Percentiles rank a stretch among this genome's conserved stretches.
These are phyloP conservation scores for Haemorhous mexicanus DNA, from an alignment of 2,113 vertebrate genomes.

Conservation along the genomic window DNA sequence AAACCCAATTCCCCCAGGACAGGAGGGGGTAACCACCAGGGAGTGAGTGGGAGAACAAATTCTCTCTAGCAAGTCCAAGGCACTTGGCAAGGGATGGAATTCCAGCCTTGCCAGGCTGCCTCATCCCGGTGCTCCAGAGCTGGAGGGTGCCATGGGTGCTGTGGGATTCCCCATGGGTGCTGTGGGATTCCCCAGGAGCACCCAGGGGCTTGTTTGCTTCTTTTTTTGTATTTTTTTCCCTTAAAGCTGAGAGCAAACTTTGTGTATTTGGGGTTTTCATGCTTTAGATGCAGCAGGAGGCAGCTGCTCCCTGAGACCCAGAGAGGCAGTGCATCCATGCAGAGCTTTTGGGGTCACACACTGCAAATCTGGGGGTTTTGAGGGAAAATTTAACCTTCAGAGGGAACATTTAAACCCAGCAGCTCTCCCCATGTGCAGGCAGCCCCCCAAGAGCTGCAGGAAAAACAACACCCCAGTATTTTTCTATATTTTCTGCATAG, in stretches of 20 bases:
- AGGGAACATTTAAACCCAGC: background rate
- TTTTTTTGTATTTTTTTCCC: background rate
- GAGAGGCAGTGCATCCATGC: rapidly evolving
- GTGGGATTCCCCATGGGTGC: background rate
- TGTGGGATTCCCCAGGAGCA: background rate
- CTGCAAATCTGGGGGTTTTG: background rate
- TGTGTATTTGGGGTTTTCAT: background rate
- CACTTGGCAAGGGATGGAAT: background rate
- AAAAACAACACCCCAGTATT: background rate
- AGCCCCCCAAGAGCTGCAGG: background rate
- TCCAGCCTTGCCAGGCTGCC: background rate
- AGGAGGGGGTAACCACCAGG: background rate
- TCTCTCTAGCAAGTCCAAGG: background rate
- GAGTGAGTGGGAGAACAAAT: background rate
- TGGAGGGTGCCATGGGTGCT: background rate
- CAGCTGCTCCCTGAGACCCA: rapidly evolving
- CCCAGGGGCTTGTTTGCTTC: background rate
- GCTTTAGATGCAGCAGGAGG: background rate
- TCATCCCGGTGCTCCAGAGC: background rate
- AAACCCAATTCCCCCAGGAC: background rate
- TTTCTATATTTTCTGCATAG: background rate
- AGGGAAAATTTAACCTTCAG: background rate
- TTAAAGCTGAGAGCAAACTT: background rate
- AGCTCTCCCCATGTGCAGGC: background rate
- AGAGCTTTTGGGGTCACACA: background rate